Conservation (phyloP, 2,888 invertebrate genomes). For the Beris chalybata region DNA sequence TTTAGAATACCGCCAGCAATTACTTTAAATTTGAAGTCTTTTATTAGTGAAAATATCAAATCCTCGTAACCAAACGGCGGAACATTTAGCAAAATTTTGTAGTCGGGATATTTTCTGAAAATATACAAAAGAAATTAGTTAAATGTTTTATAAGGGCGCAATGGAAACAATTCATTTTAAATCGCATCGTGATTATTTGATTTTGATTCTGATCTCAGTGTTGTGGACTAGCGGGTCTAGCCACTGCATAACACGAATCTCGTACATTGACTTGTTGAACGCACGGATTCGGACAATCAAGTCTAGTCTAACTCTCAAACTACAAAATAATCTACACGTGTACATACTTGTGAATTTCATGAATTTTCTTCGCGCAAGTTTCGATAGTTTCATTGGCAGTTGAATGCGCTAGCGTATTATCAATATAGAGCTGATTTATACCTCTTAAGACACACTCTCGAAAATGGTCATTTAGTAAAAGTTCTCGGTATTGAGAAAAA, state of each 20-base stretch:
- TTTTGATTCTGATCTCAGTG: too few relatives aligned
- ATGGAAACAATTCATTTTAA: too few relatives aligned
- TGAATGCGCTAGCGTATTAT: constrained; percentile 18
- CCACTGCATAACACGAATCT: too few relatives aligned
- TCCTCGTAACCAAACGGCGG: constrained; percentile 26
- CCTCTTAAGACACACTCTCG: not conserved
- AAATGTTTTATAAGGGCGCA: too few relatives aligned
- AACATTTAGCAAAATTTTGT: constrained; percentile 10
- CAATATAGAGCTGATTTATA: constrained; percentile 20
- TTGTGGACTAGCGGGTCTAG: too few relatives aligned
- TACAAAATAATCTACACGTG: too few relatives aligned
- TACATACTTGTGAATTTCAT: not conserved
- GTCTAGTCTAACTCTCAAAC: too few relatives aligned
- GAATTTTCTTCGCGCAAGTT: not conserved
- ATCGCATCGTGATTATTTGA: too few relatives aligned
- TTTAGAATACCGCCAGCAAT: not conserved
- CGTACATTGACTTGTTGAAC: too few relatives aligned
- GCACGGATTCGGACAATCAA: too few relatives aligned
- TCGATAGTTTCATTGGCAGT: constrained; percentile 2
- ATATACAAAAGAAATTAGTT: not conserved
- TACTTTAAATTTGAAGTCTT: constrained; percentile 10
- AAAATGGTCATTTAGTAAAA: constrained; percentile 9
- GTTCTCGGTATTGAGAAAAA: not conserved
- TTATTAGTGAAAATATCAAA: constrained; percentile 1
- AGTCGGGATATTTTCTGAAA: constrained; percentile 16